A percentile compares a stretch with the other conserved stretches of the same genome.
These are phyloP conservation scores for Drosophila histrio DNA, from an alignment of 2,888 invertebrate species.

Conservation along the genomic window DNA sequence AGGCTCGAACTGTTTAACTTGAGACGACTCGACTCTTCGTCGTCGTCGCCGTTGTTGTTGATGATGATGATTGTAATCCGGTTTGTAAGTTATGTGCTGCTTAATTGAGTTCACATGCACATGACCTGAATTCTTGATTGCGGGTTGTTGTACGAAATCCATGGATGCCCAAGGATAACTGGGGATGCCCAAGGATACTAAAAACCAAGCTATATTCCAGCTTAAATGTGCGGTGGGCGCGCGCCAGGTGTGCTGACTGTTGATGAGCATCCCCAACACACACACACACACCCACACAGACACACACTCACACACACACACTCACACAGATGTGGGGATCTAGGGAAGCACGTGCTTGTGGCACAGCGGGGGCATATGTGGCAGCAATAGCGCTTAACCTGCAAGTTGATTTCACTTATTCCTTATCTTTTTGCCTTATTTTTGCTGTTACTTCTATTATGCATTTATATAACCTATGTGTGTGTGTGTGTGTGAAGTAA, in stretches of 20 bases:
- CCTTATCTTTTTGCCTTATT: conserved; percentile 47
- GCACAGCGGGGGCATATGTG: conserved; percentile 25
- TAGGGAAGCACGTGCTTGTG: conserved; percentile 53
- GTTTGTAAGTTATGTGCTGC: conserved; percentile 83
- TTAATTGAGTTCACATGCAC: conserved; percentile 83
- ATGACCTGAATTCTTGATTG: conserved; percentile 82
- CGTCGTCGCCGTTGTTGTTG: conserved; percentile 70
- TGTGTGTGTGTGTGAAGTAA: conserved; percentile 29
- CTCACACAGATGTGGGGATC: conserved; percentile 1
- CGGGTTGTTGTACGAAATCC: conserved; percentile 19
- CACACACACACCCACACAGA: conserved; percentile 19
- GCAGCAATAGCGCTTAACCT: conserved; percentile 60
- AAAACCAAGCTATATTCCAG: conserved; percentile 47
- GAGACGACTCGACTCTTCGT: conserved; percentile 29
- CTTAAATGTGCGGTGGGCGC: conserved; percentile 38
- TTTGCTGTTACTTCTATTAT: conserved; percentile 43
- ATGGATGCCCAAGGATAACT: conserved; percentile 19
- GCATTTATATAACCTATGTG: conserved; percentile 25
- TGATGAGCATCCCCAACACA: conserved; percentile 53
- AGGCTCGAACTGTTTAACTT: conserved; percentile 21
- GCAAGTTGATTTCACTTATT: conserved; percentile 80
- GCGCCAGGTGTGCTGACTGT: conserved; percentile 72
- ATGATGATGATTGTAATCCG: conserved; percentile 82
- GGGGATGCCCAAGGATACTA: conserved; percentile 27
- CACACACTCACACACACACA: conserved; percentile 4